These are phyloP conservation scores for Therioaphis trifolii DNA, from an alignment of 2,888 invertebrate species.

Conservation along the genomic window DNA sequence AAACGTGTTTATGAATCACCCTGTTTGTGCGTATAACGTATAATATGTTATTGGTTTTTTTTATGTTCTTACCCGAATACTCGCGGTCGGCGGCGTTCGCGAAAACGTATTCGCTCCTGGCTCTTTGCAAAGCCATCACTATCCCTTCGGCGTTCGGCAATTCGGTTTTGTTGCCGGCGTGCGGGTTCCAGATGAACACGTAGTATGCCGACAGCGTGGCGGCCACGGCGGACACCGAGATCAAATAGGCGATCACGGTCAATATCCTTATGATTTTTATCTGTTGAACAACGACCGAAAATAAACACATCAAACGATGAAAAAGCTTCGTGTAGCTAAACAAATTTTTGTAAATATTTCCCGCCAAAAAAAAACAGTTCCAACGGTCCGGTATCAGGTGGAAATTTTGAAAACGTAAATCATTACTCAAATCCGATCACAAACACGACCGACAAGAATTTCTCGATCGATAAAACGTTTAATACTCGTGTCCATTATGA, in stretches of 20 bases:
- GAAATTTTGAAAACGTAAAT: no score
- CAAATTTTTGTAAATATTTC: no score
- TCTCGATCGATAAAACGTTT: no score
- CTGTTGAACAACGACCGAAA: constrained; percentile 69
- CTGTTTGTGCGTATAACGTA: no score
- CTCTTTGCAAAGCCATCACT: constrained; percentile 12
- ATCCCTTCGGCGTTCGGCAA: background rate
- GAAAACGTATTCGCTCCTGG: background rate
- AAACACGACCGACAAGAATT: no score
- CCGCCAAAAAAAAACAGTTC: no score
- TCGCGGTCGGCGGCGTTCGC: background rate
- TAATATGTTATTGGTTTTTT: background rate
- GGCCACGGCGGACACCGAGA: constrained; percentile 93
- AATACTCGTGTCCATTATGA: no score
- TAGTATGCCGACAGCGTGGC: constrained; percentile 94
- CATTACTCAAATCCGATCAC: no score
- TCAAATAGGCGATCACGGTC: constrained; percentile 92
- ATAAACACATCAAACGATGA: no score
- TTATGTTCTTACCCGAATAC: constrained; percentile 14
- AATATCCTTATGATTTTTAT: constrained; percentile 90
- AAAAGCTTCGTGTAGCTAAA: no score
- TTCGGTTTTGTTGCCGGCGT: constrained; percentile 65
- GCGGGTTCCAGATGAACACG: constrained; percentile 93
- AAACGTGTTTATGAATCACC: no score
- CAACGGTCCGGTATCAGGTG: no score